phyloP scores from a whole-genome alignment of 1,140 invertebrate genomes.

The Drosophila miranda region DNA sequence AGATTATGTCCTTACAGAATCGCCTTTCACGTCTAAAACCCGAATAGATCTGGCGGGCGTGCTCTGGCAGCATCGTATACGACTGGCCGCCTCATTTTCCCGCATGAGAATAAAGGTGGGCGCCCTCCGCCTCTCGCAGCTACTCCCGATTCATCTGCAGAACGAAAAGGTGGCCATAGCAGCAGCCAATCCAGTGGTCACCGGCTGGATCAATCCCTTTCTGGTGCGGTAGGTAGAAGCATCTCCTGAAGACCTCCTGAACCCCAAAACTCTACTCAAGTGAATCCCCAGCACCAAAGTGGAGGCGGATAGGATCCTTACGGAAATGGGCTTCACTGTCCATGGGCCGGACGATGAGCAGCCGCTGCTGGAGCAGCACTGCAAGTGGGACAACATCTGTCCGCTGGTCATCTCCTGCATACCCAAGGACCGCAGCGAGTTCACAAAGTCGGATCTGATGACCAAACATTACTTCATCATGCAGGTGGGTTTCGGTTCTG shows the following conservation, averaged over 20 bases:
- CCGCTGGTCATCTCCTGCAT: slow-evolving; percentile 88
- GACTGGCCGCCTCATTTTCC: slow-evolving; percentile 87
- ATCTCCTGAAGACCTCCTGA: too few species aligned
- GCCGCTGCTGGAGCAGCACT: slow-evolving; percentile 83
- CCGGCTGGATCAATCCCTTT: slow-evolving; percentile 90
- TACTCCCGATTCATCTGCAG: slow-evolving; percentile 87
- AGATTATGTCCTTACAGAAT: not conserved
- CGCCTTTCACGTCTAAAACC: not conserved
- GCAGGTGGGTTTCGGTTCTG: slow-evolving; percentile 84
- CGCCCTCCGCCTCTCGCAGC: slow-evolving; percentile 86
- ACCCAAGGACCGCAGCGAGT: slow-evolving; percentile 81
- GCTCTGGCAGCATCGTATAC: slow-evolving; percentile 85
- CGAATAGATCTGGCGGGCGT: slow-evolving; percentile 84
- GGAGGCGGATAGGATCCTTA: slow-evolving; percentile 58
- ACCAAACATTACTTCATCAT: slow-evolving; percentile 82
- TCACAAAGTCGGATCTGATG: slow-evolving; percentile 83
- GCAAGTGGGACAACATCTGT: slow-evolving; percentile 87
- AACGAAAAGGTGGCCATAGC: slow-evolving; percentile 86
- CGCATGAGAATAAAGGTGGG: slow-evolving; percentile 88
- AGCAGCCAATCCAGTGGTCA: slow-evolving; percentile 85
- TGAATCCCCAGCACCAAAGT: slow-evolving; percentile 52
- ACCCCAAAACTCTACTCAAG: too few species aligned
- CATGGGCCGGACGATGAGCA: slow-evolving; percentile 68
- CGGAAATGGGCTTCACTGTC: slow-evolving; percentile 67
- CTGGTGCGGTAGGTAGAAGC: slow-evolving; percentile 85